Evolutionary conservation across 1,140 invertebrate species (phyloP).

Genomic region (Oreohelix idahoensis): DNA sequence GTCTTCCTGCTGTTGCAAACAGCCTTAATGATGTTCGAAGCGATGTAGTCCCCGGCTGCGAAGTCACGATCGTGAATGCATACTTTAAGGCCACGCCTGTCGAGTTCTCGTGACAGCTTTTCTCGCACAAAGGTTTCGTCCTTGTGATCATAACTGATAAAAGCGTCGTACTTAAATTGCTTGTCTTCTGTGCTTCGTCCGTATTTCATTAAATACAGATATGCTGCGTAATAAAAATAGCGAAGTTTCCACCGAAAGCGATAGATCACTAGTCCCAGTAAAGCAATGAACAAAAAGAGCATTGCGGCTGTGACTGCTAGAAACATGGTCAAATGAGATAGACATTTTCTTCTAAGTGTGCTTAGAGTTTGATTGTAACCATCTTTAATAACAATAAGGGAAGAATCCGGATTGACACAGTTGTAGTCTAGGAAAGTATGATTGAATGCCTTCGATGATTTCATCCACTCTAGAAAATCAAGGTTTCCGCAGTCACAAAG

Average conservation of each 20-base stretch:
- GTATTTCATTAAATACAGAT: conserved; percentile 33
- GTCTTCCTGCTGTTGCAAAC: conserved; percentile 78
- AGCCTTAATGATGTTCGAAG: conserved; percentile 77
- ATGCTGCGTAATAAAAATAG: conserved; percentile 55
- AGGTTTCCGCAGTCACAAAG: neutral
- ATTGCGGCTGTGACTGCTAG: conserved; percentile 10
- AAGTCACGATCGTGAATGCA: conserved; percentile 63
- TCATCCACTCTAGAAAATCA: conserved; percentile 6
- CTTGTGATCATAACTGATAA: conserved; percentile 54
- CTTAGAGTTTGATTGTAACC: neutral
- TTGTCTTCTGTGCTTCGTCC: neutral
- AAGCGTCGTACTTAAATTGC: conserved; percentile 53
- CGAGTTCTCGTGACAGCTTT: conserved; percentile 43
- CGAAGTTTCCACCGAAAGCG: conserved; percentile 55
- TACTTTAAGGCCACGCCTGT: conserved; percentile 44
- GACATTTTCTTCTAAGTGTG: neutral
- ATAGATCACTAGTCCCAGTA: conserved; percentile 40
- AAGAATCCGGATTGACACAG: neutral
- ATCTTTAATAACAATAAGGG: neutral
- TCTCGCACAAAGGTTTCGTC: conserved; percentile 45
- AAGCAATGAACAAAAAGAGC: conserved; percentile 29
- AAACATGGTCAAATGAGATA: conserved; percentile 12
- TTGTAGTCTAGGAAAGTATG: neutral
- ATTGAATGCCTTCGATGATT: neutral
- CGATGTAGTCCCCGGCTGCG: conserved; percentile 71